A percentile compares a stretch with the other conserved stretches of the same genome.
phyloP scores from a whole-genome alignment of 2,888 invertebrate species.

The Pterostichus madidus region DNA sequence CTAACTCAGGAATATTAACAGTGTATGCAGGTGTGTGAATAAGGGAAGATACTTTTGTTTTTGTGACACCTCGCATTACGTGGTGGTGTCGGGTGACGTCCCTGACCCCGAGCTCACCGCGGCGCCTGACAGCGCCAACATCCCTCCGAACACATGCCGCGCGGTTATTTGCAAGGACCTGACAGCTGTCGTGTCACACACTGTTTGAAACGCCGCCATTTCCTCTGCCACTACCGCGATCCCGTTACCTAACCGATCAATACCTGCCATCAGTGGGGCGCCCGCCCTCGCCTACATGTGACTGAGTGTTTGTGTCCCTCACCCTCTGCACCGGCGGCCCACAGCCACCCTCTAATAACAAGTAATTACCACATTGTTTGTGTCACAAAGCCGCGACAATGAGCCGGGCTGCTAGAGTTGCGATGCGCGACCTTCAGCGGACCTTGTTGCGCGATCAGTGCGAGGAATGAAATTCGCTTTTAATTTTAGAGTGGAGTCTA shows the following conservation, averaged over 20 bases:
- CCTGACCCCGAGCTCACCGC: neutral
- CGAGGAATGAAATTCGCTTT: constrained; percentile 41
- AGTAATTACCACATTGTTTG: constrained; percentile 66
- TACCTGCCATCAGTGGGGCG: constrained; percentile 67
- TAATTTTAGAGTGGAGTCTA: constrained; percentile 53
- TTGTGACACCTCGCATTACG: constrained; percentile 77
- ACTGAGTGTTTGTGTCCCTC: constrained; percentile 58
- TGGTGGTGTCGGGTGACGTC: constrained; percentile 72
- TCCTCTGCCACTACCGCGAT: constrained; percentile 71
- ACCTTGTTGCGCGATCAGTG: neutral
- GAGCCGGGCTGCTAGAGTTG: neutral
- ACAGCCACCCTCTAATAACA: constrained; percentile 56
- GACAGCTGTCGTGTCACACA: constrained; percentile 77
- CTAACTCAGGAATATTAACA: neutral
- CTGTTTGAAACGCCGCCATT: constrained; percentile 75
- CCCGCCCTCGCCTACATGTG: constrained; percentile 64
- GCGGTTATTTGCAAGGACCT: constrained; percentile 77
- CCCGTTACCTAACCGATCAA: constrained; percentile 70
- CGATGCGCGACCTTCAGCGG: constrained; percentile 5
- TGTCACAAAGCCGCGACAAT: constrained; percentile 45
- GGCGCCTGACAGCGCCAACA: constrained; percentile 44
- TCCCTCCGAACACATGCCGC: constrained; percentile 76
- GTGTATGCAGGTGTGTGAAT: neutral
- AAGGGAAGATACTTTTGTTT: constrained; percentile 75
- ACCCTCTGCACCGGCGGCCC: constrained; percentile 32